Base-by-base conservation (phyloP, 1,140 invertebrate genomes). In the Zaprionus kolodkinae region DNA sequence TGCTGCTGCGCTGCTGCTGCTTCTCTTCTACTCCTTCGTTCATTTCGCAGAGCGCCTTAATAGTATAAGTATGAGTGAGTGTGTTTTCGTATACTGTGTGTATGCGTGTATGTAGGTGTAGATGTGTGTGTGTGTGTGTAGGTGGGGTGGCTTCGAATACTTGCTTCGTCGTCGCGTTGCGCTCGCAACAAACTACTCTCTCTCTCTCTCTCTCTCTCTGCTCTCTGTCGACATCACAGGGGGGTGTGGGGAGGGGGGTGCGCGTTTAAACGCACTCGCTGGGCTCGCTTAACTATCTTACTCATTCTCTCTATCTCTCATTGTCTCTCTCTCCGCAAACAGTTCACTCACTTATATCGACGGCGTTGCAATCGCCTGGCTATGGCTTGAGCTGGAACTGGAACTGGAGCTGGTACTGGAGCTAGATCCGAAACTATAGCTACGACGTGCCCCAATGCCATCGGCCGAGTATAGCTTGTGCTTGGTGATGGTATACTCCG, bases 401-500 rank as follows among this genome's bases (percentile, higher is more conserved):
- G 55, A 48, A 4, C 67, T 60, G 35, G 55, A 40, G 48, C 72
- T 67, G 12, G 52, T 38, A 60, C 77, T 50, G 12, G 69, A 61
- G 48, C 71, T 80, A 33, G 85, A 89, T 72, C 85, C 85, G 25
- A 89, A 88, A 57, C 81, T 86, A 65, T 89, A 80, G 74, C 86
- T 88, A 10, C 81, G 76, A 12, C 82, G 54, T n/a, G 84, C 86
- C 12, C 81, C 78, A 59, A 91, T 59, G 1, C 84, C 78, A 54
- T 91, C 84, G 6, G 84, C 71, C 12, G 91, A 91, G 57, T 97
- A 97, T 35, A 97, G 93, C 93, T 97, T 97, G 92, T 97, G 97
- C 94, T 97, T 97, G 79, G 95, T 96, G 86, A 97, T 94, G 70
- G 94, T 95, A 93, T 97, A 97, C 86, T 95, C 95, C 67, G 96